Conservation (phyloP, 2,797 vertebrate species). For the Odontamblyopus lacepedii region DNA sequence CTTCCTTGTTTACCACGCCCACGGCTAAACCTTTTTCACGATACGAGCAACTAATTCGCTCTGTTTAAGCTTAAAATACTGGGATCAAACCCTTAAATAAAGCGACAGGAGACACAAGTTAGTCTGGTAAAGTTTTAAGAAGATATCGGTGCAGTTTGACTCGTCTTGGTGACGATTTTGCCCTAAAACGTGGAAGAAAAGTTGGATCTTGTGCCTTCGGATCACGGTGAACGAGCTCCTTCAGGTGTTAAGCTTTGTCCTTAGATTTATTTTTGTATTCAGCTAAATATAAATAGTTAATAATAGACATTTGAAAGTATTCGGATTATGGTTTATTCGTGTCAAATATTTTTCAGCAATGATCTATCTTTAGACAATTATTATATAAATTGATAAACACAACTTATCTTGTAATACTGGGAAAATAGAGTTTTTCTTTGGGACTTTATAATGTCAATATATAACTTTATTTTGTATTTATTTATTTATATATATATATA, state of each 20-base stretch:
- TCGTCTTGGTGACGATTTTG: conserved; percentile 5
- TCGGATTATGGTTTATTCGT: neutral
- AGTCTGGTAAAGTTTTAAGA: neutral
- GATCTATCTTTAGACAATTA: neutral
- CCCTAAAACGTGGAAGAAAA: conserved; percentile 24
- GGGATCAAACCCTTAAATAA: neutral
- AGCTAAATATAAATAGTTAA: neutral
- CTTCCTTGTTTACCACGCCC: conserved; percentile 54
- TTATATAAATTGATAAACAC: neutral
- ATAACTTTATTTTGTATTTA: neutral
- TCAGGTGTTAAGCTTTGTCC: neutral
- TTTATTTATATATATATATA: too few species aligned
- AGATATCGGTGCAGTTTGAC: conserved; percentile 2
- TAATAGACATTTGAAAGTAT: neutral
- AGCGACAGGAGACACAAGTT: neutral
- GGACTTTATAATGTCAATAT: neutral
- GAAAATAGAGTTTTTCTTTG: neutral
- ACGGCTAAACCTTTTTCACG: conserved; percentile 35
- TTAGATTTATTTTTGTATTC: conserved; percentile 1
- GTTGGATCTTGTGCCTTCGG: conserved; percentile 35
- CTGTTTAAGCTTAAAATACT: neutral
- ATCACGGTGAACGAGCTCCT: conserved; percentile 37
- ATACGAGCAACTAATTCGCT: conserved; percentile 15
- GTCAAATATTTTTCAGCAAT: neutral
- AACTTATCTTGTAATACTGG: neutral